Conservation (phyloP, 2,113 vertebrate species). For the Burhinus bistriatus region DNA sequence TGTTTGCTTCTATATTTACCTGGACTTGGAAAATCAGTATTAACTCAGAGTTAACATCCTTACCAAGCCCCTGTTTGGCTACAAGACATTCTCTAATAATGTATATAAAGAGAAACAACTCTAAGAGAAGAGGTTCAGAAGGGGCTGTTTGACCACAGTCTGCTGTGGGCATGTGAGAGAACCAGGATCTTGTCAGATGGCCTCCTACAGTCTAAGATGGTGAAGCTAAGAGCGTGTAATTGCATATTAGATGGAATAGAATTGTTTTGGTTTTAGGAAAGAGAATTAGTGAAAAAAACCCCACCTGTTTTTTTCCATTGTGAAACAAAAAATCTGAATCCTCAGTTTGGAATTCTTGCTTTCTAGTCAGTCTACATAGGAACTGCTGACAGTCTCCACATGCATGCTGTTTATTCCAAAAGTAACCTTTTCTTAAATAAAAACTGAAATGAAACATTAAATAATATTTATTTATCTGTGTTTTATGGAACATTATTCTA, state of each 20-base stretch:
- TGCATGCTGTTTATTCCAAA: not conserved
- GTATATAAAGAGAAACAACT: not conserved
- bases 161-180: not conserved
- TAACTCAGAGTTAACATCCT: not conserved
- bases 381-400: not conserved
- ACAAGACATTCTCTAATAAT: not conserved
- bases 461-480: not conserved
- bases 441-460: not conserved
- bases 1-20: not conserved
- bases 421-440: not conserved
- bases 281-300: not conserved
- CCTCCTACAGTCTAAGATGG: not conserved
- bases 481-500: not conserved
- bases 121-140: not conserved
- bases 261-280: not conserved
- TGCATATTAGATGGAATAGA: not conserved
- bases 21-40: not conserved
- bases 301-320: rapidly evolving
- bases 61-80: not conserved
- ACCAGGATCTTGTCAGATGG: not conserved
- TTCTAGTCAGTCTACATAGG: not conserved
- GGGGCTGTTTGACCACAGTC: not conserved
- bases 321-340: not conserved
- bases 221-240: not conserved
- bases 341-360: not conserved